These are phyloP conservation scores for Struthidea cinerea DNA, from an alignment of 2,113 vertebrate species.

Conservation along the genomic window DNA sequence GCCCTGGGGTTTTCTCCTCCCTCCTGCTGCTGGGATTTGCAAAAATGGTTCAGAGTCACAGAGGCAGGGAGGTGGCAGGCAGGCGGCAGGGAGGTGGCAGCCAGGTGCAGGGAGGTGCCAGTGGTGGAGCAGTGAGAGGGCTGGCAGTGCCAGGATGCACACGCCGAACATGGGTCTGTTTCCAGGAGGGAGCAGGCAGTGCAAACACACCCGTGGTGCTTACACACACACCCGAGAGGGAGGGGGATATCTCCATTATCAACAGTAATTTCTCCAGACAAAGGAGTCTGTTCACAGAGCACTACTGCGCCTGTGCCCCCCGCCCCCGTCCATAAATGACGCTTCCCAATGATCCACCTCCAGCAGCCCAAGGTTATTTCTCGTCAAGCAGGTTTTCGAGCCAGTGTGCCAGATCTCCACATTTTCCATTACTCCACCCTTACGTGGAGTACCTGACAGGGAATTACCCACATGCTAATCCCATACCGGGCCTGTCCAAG, in stretches of 20 bases:
- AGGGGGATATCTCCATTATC: neutral
- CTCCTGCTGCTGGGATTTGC: neutral
- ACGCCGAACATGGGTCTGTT: accelerated
- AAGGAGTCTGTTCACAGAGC: neutral
- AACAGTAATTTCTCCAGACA: neutral
- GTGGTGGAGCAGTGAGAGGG: neutral
- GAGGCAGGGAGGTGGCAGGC: neutral
- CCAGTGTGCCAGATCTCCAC: neutral
- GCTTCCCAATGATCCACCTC: neutral
- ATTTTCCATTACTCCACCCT: constrained; percentile 35
- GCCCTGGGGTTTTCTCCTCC: neutral
- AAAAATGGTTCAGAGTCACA: neutral
- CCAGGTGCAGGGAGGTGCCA: neutral
- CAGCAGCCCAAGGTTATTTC: neutral
- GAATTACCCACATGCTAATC: neutral
- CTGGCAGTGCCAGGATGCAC: neutral
- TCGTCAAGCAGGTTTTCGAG: neutral
- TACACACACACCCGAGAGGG: neutral
- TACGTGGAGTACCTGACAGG: neutral
- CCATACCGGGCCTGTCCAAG: neutral
- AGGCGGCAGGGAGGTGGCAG: neutral
- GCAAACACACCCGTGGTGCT: neutral
- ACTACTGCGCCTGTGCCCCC: neutral
- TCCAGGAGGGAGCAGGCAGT: neutral
- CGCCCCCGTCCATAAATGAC: neutral